These are phyloP conservation scores for Himalopsyche anomala DNA, from an alignment of 2,888 invertebrate species.

Conservation along the genomic window DNA sequence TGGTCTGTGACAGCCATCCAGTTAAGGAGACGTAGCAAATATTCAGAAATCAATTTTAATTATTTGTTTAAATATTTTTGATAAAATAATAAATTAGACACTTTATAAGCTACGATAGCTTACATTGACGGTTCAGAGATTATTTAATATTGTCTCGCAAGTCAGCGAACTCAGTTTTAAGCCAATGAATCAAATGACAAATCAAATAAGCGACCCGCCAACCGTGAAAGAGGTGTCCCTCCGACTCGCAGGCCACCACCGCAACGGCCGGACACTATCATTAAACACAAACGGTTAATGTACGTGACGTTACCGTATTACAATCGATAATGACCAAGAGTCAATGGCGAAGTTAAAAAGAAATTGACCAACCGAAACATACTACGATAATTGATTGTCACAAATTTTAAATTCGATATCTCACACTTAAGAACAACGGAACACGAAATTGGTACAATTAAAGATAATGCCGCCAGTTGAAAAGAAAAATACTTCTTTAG, in stretches of 20 bases:
- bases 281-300: conserved; percentile 15
- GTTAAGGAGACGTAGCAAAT: no score
- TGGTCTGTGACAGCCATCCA: no score
- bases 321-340: neutral
- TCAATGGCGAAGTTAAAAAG: neutral
- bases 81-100: neutral
- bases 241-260: conserved; percentile 13
- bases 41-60: no score
- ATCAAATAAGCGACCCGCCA: conserved; percentile 12
- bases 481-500: no score
- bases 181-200: conserved; percentile 4
- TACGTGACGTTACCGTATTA: neutral
- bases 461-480: no score
- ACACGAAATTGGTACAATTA: no score
- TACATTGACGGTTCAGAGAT: neutral
- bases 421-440: neutral
- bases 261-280: conserved; percentile 17
- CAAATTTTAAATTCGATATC: neutral
- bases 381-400: neutral
- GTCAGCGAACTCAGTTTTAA: neutral
- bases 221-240: conserved; percentile 25
- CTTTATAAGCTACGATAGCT: neutral
- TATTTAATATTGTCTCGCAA: conserved; percentile 1
- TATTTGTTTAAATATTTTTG: no score
- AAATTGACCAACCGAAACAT: neutral